phyloP scores from a whole-genome alignment of 1,140 invertebrate species.

The Pseudomyrmex cubaensis region DNA sequence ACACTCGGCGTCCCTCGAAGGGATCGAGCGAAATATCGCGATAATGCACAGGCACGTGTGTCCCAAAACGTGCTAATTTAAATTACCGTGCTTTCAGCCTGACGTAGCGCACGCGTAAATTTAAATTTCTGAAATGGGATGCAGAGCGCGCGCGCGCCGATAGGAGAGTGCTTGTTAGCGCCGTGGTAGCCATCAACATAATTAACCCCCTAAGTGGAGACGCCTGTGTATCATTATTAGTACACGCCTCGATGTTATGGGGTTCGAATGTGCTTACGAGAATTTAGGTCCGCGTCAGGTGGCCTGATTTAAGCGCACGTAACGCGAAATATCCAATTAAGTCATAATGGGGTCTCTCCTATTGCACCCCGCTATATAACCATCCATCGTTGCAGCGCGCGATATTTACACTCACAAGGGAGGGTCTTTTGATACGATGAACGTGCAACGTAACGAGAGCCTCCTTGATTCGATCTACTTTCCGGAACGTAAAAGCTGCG shows the following conservation, averaged over 20 bases:
- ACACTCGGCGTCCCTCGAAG: conserved; percentile 31
- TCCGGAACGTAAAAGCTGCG: conserved; percentile 7
- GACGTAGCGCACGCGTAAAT: conserved; percentile 63
- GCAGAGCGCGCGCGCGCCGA: conserved; percentile 14
- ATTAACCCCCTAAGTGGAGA: conserved; percentile 80
- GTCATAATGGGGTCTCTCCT: conserved; percentile 63
- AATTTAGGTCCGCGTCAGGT: conserved; percentile 69
- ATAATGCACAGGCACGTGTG: conserved; percentile 36
- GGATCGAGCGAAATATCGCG: conserved; percentile 47
- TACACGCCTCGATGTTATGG: conserved; percentile 70
- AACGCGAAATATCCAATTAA: conserved; percentile 75
- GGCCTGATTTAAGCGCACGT: conserved; percentile 68
- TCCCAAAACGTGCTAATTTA: conserved; percentile 57
- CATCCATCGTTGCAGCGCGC: conserved; percentile 14
- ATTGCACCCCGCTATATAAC: conserved; percentile 49
- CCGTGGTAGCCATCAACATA: conserved; percentile 75
- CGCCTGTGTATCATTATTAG: conserved; percentile 81
- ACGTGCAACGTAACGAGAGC: conserved; percentile 4
- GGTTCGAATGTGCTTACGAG: conserved; percentile 71
- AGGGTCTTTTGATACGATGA: conserved; percentile 24
- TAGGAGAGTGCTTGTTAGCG: conserved; percentile 67
- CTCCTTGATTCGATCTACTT: conserved; percentile 47
- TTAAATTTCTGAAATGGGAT: conserved; percentile 68
- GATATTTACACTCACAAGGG: conserved; percentile 39
- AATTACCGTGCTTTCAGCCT: conserved; percentile 55